Base-by-base conservation (phyloP, 2,113 vertebrate genomes). In the Cyprinodon brontotheroides region DNA sequence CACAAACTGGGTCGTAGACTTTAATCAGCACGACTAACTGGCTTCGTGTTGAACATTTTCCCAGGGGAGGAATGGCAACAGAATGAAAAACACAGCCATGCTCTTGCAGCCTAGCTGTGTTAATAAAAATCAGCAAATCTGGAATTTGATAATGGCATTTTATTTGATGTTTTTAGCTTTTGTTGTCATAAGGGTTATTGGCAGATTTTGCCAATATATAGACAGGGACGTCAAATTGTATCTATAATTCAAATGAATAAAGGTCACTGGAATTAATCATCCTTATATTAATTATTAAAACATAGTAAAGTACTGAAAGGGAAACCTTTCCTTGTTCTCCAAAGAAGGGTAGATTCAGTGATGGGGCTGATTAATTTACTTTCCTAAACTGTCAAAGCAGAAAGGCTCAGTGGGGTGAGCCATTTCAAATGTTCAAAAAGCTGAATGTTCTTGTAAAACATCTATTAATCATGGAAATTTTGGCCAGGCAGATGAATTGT, bases 391-490 rank as follows among this genome's bases (percentile, higher is more conserved):
- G 89, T 93, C 90, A 91, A 85, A 82, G 83, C 86, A 86, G 83
- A 88, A 20, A 85, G 86, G 86, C 81, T 87, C 74, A 0, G 81
- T 75, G 67, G 87, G 85, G 77, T 82, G 76, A 87, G 85, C 83
- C 68, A 89, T 94, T 93, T 93, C 88, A 90, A 89, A 90, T 91
- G 93, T 93, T 93, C 92, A 90, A 86, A 87, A 78, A 76, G 79
- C 73, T 59, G 82, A 93, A 91, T 92, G 88, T 89, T 93, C 91
- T 89, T 17, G 82, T 85, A 90, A 92, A 93, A 92, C 92, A 89
- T 80, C 91, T 89, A 94, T 95, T 92, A 94, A 93, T 94, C 93
- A 92, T 36, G 12, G 76, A 77, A 84, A 90, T 87, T 89, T 89
- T 90, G 88, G 86, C 82, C 75, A 47, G 67, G 91, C 85, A 88